A percentile compares a stretch with the other conserved stretches of the same genome.
phyloP scores from a whole-genome alignment of 2,113 vertebrate genomes.

The Heliornis fulica region DNA sequence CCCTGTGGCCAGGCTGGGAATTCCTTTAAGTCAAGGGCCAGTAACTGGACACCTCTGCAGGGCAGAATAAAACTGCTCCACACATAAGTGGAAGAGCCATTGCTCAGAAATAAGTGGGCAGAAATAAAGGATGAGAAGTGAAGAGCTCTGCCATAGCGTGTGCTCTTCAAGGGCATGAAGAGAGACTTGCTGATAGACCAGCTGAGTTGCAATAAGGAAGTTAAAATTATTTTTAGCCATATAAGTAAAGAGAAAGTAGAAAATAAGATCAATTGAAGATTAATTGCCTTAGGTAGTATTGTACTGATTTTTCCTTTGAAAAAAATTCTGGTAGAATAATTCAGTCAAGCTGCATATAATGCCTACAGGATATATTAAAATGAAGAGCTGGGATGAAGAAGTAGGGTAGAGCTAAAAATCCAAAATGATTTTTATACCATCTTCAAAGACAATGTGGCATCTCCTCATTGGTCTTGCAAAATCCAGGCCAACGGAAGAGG shows the following conservation, averaged over 20 bases:
- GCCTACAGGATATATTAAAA: neutral
- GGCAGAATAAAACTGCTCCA: neutral
- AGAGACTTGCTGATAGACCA: neutral
- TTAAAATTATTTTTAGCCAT: neutral
- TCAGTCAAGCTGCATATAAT: neutral
- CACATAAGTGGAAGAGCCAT: neutral
- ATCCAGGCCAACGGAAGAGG: neutral
- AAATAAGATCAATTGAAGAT: neutral
- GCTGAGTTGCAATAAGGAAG: neutral
- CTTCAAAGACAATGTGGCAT: neutral
- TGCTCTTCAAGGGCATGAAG: neutral
- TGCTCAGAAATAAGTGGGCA: neutral
- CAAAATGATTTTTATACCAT: neutral
- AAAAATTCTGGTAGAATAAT: neutral
- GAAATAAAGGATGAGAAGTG: neutral
- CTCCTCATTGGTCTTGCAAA: neutral
- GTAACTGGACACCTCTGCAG: neutral
- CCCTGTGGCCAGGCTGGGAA: neutral
- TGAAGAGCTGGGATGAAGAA: neutral
- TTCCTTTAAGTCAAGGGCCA: neutral
- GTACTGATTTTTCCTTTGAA: neutral
- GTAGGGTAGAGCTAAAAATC: neutral
- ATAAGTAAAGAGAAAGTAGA: neutral
- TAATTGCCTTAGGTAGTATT: neutral
- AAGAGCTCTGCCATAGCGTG: neutral